Conservation (phyloP, 2,113 vertebrate species). For the Bujurquina vittata region DNA sequence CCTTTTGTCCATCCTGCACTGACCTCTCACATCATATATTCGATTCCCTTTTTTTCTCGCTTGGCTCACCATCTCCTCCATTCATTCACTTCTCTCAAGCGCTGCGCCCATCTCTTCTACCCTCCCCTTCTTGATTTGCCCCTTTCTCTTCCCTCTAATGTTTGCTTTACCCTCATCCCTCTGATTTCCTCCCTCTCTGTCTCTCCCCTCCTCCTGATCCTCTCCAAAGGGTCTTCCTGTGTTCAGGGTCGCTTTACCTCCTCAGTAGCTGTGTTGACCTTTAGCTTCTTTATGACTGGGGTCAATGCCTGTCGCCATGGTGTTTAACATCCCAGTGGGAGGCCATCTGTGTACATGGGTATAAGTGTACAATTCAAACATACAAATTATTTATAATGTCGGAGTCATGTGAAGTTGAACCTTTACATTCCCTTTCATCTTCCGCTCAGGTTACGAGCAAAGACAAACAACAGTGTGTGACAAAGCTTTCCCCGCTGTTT, state of each 20-base stretch:
- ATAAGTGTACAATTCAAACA: slow-evolving; percentile 34
- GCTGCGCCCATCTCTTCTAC: slow-evolving; percentile 7
- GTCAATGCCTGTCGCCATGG: slow-evolving; percentile 68
- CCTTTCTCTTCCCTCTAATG: slow-evolving; percentile 11
- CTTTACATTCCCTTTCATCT: slow-evolving; percentile 54
- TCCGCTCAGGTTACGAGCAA: slow-evolving; percentile 32
- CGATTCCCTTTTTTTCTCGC: not conserved
- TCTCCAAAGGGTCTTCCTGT: slow-evolving; percentile 60
- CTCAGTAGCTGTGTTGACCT: slow-evolving; percentile 52
- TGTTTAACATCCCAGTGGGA: slow-evolving; percentile 60
- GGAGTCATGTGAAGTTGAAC: slow-evolving; percentile 22
- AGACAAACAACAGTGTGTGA: slow-evolving; percentile 30
- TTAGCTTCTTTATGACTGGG: slow-evolving; percentile 71
- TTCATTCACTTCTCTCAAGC: not conserved
- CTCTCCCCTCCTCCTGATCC: slow-evolving; percentile 25
- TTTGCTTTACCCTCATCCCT: slow-evolving; percentile 30
- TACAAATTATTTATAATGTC: slow-evolving; percentile 40
- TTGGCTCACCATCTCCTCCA: slow-evolving; percentile 22
- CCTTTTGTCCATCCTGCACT: slow-evolving; percentile 9
- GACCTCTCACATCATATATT: not conserved
- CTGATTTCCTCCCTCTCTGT: not conserved
- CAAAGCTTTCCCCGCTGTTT: not conserved
- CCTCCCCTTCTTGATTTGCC: not conserved
- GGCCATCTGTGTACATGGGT: slow-evolving; percentile 23
- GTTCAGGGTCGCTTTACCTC: slow-evolving; percentile 64